phyloP scores from a whole-genome alignment of 2,113 vertebrate species.

The Puffinus mauretanicus region DNA sequence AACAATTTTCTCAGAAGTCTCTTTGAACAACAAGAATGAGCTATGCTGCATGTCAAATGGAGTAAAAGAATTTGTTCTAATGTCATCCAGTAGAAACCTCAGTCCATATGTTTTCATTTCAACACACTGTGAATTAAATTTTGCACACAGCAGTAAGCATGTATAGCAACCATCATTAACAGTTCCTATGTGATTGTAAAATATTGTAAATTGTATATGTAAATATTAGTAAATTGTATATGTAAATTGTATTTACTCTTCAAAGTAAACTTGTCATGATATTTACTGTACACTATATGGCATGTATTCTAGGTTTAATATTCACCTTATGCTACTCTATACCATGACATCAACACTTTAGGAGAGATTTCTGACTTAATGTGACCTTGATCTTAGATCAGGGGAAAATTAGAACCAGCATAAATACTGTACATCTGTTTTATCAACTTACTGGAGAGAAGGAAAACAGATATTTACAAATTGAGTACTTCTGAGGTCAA shows the following conservation, averaged over 20 bases:
- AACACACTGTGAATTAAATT: background rate
- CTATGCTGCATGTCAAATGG: background rate
- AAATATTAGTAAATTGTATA: background rate
- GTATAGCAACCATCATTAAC: background rate
- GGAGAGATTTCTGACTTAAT: background rate
- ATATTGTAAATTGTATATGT: background rate
- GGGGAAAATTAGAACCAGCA: background rate
- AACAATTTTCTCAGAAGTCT: background rate
- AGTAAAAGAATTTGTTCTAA: background rate
- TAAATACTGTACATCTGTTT: background rate
- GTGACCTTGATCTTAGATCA: background rate
- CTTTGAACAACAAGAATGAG: background rate
- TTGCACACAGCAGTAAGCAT: background rate
- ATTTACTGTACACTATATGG: background rate
- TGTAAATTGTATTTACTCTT: background rate
- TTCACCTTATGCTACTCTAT: background rate
- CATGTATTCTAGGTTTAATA: background rate
- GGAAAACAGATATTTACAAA: background rate
- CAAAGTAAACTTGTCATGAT: background rate
- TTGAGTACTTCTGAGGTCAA: background rate
- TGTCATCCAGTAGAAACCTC: background rate
- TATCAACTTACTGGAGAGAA: background rate
- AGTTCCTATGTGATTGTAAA: background rate
- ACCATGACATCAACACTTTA: background rate
- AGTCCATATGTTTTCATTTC: background rate